Percentiles rank a stretch among this genome's conserved stretches.
Evolutionary conservation across 2,113 vertebrate species (phyloP).

Genomic region (Elephas maximus): DNA sequence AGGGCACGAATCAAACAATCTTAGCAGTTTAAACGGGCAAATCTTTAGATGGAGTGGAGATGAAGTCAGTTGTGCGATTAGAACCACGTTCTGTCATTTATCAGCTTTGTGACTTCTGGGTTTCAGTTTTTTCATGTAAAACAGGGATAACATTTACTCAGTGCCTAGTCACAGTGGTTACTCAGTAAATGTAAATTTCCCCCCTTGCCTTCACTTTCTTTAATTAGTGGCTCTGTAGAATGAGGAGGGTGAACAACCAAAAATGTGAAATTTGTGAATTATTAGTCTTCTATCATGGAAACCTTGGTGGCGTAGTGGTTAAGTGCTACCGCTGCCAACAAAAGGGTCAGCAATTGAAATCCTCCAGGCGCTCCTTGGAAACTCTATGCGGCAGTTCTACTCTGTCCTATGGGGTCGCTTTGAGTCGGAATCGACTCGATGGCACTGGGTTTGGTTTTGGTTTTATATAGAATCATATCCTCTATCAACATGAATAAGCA

Average conservation of each 20-base stretch:
- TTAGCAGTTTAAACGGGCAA: not conserved
- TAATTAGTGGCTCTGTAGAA: not conserved
- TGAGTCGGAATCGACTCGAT: no score
- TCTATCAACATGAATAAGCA: constrained; percentile 12
- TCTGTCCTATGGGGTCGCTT: no score
- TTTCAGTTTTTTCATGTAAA: not conserved
- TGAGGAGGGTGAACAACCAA: not conserved
- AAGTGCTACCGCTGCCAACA: no score
- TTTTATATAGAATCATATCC: not conserved
- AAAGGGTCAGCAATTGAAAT: no score
- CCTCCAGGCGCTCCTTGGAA: no score
- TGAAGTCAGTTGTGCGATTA: not conserved
- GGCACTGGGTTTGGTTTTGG: no score
- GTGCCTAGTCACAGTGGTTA: not conserved
- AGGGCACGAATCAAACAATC: not conserved
- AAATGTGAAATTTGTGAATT: not conserved
- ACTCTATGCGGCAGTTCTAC: no score
- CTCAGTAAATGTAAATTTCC: not conserved
- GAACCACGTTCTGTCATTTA: not conserved
- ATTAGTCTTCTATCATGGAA: not conserved
- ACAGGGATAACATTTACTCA: not conserved
- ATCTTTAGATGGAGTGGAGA: not conserved
- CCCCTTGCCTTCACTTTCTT: not conserved
- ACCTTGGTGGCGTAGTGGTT: no score
- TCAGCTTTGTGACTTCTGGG: not conserved